Conservation (phyloP, 1,140 invertebrate species). For the Saccostrea cuccullata region DNA sequence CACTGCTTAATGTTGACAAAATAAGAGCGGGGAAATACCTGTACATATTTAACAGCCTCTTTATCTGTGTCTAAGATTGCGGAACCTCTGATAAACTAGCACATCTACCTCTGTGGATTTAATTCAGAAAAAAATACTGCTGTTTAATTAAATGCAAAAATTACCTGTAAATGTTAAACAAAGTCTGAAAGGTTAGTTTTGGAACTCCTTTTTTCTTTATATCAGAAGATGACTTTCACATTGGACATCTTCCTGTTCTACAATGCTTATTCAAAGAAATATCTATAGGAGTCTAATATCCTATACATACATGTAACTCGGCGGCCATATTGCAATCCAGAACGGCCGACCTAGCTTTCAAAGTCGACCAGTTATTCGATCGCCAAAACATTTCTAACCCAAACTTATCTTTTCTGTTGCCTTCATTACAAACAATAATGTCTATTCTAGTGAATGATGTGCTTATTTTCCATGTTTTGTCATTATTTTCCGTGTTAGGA, state of each 20-base stretch:
- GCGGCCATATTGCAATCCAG: slow-evolving; percentile 22
- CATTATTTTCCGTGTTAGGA: slow-evolving; percentile 25
- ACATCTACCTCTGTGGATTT: background rate
- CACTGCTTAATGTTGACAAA: slow-evolving; percentile 7
- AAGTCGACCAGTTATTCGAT: slow-evolving; percentile 27
- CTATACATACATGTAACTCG: slow-evolving; percentile 1
- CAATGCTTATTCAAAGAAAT: background rate
- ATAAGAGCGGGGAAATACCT: slow-evolving; percentile 17
- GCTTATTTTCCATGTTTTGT: background rate
- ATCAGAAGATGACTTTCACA: background rate
- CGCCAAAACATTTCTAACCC: slow-evolving; percentile 18
- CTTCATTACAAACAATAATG: background rate
- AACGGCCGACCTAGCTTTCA: slow-evolving; percentile 9
- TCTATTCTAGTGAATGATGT: background rate
- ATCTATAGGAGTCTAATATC: background rate
- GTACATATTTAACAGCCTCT: slow-evolving; percentile 21
- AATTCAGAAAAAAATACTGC: background rate
- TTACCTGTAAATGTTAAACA: background rate
- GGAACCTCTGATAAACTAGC: slow-evolving; percentile 23
- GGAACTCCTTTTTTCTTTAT: background rate
- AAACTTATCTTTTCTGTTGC: background rate
- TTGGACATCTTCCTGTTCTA: slow-evolving; percentile 15
- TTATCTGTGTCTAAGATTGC: slow-evolving; percentile 29
- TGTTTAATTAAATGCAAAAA: slow-evolving; percentile 19
- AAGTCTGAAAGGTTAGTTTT: background rate